These are phyloP conservation scores for Imbricaverruca yamaguchii DNA, from an alignment of 2,888 invertebrate species.

Conservation along the genomic window DNA sequence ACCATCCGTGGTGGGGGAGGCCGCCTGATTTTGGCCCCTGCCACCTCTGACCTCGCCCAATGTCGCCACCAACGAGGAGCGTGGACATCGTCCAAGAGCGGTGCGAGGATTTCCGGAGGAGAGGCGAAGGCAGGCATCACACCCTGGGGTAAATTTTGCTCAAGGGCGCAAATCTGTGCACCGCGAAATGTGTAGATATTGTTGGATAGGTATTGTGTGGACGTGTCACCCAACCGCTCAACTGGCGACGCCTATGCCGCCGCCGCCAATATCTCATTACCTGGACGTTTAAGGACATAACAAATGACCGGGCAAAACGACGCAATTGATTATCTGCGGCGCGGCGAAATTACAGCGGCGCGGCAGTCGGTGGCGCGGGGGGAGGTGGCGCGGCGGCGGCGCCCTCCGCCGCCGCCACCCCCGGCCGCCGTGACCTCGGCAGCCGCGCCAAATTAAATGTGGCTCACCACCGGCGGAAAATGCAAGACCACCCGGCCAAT, in stretches of 20 bases:
- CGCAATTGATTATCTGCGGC: constrained; percentile 14
- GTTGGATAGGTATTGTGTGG: too few relatives aligned
- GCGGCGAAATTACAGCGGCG: constrained; percentile 2
- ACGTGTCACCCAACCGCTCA: too few relatives aligned
- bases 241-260: too few relatives aligned
- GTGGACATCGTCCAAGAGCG: too few relatives aligned
- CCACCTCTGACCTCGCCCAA: neutral
- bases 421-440: neutral
- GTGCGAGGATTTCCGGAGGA: too few relatives aligned
- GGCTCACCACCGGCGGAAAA: constrained; percentile 8
- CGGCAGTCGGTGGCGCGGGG: neutral
- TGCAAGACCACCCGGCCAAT: constrained; percentile 11
- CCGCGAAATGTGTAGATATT: too few relatives aligned
- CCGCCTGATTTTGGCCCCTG: neutral
- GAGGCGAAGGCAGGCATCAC: too few relatives aligned
- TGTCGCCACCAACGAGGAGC: too few relatives aligned
- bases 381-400: neutral
- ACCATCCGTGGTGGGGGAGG: neutral
- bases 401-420: neutral
- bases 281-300: neutral
- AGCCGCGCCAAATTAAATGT: constrained; percentile 6
- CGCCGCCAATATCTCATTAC: constrained; percentile 14
- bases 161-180: too few relatives aligned
- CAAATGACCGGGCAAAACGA: neutral
- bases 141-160: too few relatives aligned